Percentiles rank a stretch among this genome's conserved stretches.
Conservation (phyloP, 2,113 vertebrate genomes). For the Brevimyrus niger region DNA sequence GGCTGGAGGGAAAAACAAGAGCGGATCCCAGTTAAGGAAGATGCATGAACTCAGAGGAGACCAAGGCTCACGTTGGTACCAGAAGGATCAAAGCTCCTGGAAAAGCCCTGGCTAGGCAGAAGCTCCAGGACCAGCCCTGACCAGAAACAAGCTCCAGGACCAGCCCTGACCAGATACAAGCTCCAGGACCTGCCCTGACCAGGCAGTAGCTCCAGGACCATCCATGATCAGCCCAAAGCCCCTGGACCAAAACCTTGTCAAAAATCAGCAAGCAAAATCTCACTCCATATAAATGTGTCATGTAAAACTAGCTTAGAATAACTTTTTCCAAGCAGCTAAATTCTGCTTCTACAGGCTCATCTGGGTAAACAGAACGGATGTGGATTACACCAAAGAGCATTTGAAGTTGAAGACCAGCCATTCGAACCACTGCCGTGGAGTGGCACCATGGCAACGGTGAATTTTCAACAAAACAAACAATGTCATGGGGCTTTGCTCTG, state of each 20-base stretch:
- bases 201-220: background rate
- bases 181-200: background rate
- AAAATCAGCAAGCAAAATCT: background rate
- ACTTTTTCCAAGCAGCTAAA: background rate
- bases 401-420: background rate
- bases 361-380: background rate
- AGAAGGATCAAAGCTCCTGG: background rate
- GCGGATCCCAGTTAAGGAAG: background rate
- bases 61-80: background rate
- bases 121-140: background rate
- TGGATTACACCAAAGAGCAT: background rate
- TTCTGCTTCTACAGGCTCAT: background rate
- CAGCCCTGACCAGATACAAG: background rate
- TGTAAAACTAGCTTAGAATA: background rate
- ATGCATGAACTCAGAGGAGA: background rate
- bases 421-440: background rate
- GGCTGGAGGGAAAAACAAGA: constrained; percentile 6
- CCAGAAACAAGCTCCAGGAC: background rate
- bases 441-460: background rate
- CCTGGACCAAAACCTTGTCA: background rate
- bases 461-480: background rate
- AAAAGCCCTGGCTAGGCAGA: background rate
- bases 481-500: constrained; percentile 2
- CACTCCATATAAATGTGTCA: background rate
- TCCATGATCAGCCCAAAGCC: background rate